Evolutionary conservation across 2,113 vertebrate species (phyloP), one percentile per base, ranked within the genome.

Genomic region (Nymphicus hollandicus): DNA sequence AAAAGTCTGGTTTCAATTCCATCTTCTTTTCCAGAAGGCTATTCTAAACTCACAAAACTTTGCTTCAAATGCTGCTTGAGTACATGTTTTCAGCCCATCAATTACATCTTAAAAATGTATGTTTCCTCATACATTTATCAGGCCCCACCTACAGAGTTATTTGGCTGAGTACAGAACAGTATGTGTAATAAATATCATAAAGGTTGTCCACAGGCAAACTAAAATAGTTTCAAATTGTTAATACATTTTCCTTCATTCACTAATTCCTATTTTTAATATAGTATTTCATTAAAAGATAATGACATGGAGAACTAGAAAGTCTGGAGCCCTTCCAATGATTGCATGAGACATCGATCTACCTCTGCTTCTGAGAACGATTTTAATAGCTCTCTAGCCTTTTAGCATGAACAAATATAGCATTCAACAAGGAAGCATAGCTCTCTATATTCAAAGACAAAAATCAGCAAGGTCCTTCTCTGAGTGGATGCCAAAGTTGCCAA

Each of bases 231-330:
- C 43, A 81, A 28, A 39, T 69, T 60, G 46, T 82, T 81, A 64
- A 63, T 56, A 61, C 55, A 44, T 77, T 81, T 94, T 72, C 43
- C 31, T 80, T 84, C 68, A 85, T 92, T 93, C 60, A 78, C 27
- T 69, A 69, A 82, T 86, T 91, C 91, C n/a, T 92, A 72, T 50
- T 91, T 96, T 81, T 60, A 94, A 73, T 88, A 69, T 41, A 89
- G 43, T 19, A 64, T 77, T 76, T 93, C 43, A 91, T 71, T 89
- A 85, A 47, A 86, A 86, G 44, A 74, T 94, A 93, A 94, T 91
- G 80, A 82, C 50, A 74, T 69, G 18, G 61, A 88, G 92, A 95
- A 79, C 41, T 52, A 88, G 49, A 66, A 81, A 68, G 44, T 78
- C 82, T 90, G 71, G 86, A 97, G 52, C 16, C 23, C 6, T 17